Evolutionary conservation across 2,113 vertebrate genomes (phyloP).

Genomic region (Gulo gulo): DNA sequence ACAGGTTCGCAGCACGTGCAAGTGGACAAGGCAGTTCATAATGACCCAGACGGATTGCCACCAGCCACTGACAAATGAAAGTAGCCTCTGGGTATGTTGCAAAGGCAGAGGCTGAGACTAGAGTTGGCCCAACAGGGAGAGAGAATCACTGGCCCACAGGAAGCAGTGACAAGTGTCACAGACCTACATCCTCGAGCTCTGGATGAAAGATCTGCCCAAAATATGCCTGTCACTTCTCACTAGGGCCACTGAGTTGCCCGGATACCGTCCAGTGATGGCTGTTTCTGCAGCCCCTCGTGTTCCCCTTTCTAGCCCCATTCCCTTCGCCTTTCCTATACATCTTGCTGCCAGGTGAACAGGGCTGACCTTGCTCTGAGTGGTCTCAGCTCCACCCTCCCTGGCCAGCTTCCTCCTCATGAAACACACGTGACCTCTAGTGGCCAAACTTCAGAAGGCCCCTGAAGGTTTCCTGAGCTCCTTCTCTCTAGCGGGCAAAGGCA

Average conservation of each 20-base stretch:
- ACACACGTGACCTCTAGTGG: constrained; percentile 39
- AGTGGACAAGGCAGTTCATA: background rate
- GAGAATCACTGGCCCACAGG: background rate
- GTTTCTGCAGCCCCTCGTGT: background rate
- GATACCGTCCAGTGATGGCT: background rate
- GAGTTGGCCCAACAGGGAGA: background rate
- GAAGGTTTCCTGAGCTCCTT: background rate
- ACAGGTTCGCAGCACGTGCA: background rate
- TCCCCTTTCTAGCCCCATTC: background rate
- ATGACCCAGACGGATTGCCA: background rate
- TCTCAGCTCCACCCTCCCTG: background rate
- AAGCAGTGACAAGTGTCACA: background rate
- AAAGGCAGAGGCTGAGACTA: background rate
- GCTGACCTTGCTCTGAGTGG: fast-evolving
- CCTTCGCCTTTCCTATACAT: background rate
- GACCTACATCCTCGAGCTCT: background rate
- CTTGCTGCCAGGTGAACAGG: background rate
- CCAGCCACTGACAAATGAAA: background rate
- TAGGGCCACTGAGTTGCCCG: background rate
- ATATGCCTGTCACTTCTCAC: fast-evolving
- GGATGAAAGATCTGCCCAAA: fast-evolving
- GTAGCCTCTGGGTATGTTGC: no score
- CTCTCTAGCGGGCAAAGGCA: no score
- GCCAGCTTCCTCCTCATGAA: background rate
- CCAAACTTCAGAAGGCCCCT: background rate